Base-by-base conservation (phyloP, 2,888 invertebrate genomes). In the Petrophora chlorosata region DNA sequence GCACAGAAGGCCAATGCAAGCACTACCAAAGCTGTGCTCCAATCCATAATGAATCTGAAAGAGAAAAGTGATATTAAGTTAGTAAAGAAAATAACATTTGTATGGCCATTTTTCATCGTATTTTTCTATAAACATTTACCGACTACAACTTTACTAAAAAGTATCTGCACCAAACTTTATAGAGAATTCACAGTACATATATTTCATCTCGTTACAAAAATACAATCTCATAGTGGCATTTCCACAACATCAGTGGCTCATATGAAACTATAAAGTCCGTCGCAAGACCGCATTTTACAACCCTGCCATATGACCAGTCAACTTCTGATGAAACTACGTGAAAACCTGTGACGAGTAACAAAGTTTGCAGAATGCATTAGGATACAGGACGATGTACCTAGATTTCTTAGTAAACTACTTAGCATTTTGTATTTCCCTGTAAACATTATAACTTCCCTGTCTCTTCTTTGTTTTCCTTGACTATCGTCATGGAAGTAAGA, bases 31-130 rank as follows among this genome's bases (percentile, higher is more conserved):
- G 71, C 72, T 42, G 81, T 79, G 48, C 73, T 71, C 91, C 90
- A 90, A 70, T 85, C 88, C 87, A 89, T 90, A 54, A 50, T 78
- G 45, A 61, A 74, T 67, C 89, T 90, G 84, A 42, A 84, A 85
- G 29, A n/a, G 10, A 46, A 33, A 36, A 41, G 9, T n/a, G n/a
- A n/a, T n/a, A n/a, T n/a, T n/a, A n/a, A n/a, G n/a, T n/a, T n/a
- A n/a, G n/a, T n/a, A n/a, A n/a, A n/a, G n/a, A n/a, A n/a, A n/a
- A n/a, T n/a, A n/a, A n/a, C n/a, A n/a, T n/a, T n/a, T n/a, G n/a
- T n/a, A n/a, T n/a, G n/a, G n/a, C n/a, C n/a, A n/a, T n/a, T n/a
- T n/a, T n/a, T n/a, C n/a, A n/a, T n/a, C n/a, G n/a, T n/a, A n/a
- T n/a, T n/a, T n/a, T n/a, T n/a, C n/a, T n/a, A n/a, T n/a, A n/a